Percentiles rank a stretch among this genome's conserved stretches.
Evolutionary conservation across 64 coral and sea anemone species (phyloP).

Genomic region (Montipora efflorescens): DNA sequence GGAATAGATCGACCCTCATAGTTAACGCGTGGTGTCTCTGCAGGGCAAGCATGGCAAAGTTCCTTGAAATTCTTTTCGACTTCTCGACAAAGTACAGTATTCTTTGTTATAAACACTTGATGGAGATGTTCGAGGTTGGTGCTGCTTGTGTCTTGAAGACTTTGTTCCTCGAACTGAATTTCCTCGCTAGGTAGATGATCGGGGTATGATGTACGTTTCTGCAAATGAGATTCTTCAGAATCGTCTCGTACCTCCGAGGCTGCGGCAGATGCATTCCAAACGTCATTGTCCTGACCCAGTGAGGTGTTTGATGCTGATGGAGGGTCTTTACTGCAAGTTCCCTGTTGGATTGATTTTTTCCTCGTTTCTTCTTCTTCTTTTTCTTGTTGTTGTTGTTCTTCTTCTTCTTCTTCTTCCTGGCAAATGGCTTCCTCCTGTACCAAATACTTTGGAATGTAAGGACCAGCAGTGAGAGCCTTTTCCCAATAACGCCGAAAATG

Average conservation of each 20-base stretch:
- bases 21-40: constrained; percentile 25
- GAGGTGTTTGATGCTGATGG: not conserved
- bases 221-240: not conserved
- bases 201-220: not conserved
- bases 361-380: not conserved
- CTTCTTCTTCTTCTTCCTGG: not conserved
- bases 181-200: not conserved
- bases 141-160: not conserved
- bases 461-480: constrained; percentile 64
- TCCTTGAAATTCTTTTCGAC: constrained; percentile 94
- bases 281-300: not conserved
- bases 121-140: constrained; percentile 82
- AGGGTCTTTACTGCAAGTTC: not conserved
- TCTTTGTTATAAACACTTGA: constrained; percentile 90
- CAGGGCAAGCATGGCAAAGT: constrained; percentile 75
- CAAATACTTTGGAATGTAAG: constrained; percentile 75
- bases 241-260: not conserved
- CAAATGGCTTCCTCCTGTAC: not conserved
- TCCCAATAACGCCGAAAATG: constrained; percentile 94
- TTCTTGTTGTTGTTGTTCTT: no score
- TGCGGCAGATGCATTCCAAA: not conserved
- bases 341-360: not conserved
- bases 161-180: not conserved
- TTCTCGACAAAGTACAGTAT: constrained; percentile 45
- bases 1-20: constrained; percentile 58